Conservation (phyloP, 92 coral and sea anemone species). For the Heliopora coerulea region DNA sequence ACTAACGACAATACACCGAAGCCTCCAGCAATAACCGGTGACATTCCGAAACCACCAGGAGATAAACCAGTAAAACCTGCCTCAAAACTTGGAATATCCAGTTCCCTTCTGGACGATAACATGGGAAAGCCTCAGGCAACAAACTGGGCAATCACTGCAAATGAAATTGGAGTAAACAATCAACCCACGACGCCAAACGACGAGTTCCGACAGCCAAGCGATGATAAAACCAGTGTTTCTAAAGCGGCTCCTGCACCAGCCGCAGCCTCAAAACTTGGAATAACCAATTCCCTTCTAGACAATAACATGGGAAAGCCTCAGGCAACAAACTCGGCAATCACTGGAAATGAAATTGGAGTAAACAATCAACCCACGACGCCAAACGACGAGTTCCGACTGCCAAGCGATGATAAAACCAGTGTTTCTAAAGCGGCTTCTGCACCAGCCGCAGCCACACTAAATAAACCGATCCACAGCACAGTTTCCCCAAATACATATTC, state of each 20-base stretch:
- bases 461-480: neutral
- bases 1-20: neutral
- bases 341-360: too few species aligned
- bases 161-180: too few species aligned
- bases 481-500: too few species aligned
- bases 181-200: slow-evolving; percentile 45
- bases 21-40: slow-evolving; percentile 13
- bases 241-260: too few species aligned
- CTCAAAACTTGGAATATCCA: slow-evolving; percentile 1
- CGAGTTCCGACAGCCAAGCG: too few species aligned
- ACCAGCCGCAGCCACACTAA: neutral
- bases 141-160: too few species aligned
- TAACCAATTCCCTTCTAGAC: neutral
- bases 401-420: too few species aligned
- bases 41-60: slow-evolving; percentile 2
- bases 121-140: slow-evolving; percentile 16
- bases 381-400: neutral
- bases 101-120: too few species aligned
- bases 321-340: too few species aligned
- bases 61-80: too few species aligned
- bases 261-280: slow-evolving; percentile 1
- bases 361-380: slow-evolving; percentile 56
- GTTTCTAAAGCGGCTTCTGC: too few species aligned
- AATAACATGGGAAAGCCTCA: slow-evolving; percentile 14
- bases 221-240: too few species aligned